Evolutionary conservation across 2,888 invertebrate species (phyloP), one percentile per base, ranked within the genome.

Genomic region (Terebella lapidaria): DNA sequence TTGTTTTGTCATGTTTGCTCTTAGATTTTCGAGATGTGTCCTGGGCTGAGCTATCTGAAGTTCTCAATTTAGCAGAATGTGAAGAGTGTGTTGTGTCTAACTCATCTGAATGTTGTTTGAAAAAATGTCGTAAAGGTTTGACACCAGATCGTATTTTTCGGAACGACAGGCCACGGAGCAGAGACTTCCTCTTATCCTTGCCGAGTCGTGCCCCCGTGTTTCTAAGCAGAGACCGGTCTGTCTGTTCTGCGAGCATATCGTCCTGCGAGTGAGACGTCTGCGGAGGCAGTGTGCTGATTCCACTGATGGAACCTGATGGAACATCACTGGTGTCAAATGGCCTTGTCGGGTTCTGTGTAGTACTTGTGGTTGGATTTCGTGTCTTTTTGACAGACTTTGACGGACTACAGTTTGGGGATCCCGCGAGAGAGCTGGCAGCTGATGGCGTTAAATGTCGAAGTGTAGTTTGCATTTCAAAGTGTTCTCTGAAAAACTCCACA

Each of bases 61-160:
- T 24, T 61, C 72, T 68, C 29, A 28, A 22, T n/a, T 49, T 22
- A 10, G 42, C 49, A 10, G 22, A 49, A 49, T 49, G 5, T 20
- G 49, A 49, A 20, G 76, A 73, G 2, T 24, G 45, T 2, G 74
- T 73, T 20, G 89, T 81, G 72, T 90, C 90, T 1, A 88, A 86
- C 73, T 93, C 93, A 72, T 94, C 94, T 24, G 92, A 92, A 76
- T 89, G 88, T 74, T 92, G 92, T 76, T 93, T 94, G 78, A 94
- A 94, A 54, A 94, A 84, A 26, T 69, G 65, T 59, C 72, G 69
- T 56, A 74, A 67, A 46, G 91, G 88, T 74, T 90, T 88, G 56
- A 93, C 57, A 22, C 54, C 56, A n/a, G 28, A 42, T n/a, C 58
- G 49, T 25, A 66, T 82, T 62, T 91, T 91, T 78, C 92, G 92